Evolutionary conservation across 2,113 vertebrate species (phyloP).

Genomic region (Ochotona princeps): DNA sequence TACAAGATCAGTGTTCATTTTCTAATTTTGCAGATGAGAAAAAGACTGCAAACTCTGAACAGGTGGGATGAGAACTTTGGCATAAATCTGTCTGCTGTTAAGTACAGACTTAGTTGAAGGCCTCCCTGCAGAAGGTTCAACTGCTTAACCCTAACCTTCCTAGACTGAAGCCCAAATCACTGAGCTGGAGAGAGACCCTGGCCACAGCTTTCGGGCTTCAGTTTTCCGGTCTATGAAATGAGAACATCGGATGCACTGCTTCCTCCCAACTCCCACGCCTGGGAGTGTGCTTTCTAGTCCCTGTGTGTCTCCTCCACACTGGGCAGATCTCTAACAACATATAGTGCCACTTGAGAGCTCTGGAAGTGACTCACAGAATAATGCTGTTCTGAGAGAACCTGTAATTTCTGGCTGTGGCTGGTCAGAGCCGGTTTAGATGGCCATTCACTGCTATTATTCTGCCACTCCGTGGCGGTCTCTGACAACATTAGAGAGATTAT

Average conservation of each 20-base stretch:
- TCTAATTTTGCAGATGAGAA: not conserved
- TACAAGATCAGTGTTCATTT: not conserved
- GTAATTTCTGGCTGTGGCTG: slow-evolving; percentile 1
- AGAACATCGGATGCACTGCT: not conserved
- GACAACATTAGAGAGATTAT: not conserved
- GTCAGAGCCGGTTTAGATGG: not conserved
- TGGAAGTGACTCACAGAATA: slow-evolving; percentile 63
- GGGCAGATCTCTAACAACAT: slow-evolving; percentile 13
- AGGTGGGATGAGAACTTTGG: not conserved
- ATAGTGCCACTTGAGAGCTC: slow-evolving; percentile 54
- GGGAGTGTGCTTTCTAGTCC: not conserved
- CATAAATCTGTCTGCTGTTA: not conserved
- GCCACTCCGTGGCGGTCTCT: not conserved
- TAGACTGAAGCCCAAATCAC: not conserved
- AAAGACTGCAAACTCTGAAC: not conserved
- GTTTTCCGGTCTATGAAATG: not conserved
- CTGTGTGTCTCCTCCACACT: not conserved
- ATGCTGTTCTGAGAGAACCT: slow-evolving; percentile 57
- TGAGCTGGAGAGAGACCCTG: not conserved
- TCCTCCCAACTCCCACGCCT: not conserved
- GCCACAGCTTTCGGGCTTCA: not conserved
- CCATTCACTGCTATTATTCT: not conserved
- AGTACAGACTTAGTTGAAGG: not conserved
- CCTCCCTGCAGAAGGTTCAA: slow-evolving; percentile 1
- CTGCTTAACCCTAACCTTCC: not conserved